Evolutionary conservation across 2,888 invertebrate genomes (phyloP).

Genomic region (Scaptomyza cyrtandrae): DNA sequence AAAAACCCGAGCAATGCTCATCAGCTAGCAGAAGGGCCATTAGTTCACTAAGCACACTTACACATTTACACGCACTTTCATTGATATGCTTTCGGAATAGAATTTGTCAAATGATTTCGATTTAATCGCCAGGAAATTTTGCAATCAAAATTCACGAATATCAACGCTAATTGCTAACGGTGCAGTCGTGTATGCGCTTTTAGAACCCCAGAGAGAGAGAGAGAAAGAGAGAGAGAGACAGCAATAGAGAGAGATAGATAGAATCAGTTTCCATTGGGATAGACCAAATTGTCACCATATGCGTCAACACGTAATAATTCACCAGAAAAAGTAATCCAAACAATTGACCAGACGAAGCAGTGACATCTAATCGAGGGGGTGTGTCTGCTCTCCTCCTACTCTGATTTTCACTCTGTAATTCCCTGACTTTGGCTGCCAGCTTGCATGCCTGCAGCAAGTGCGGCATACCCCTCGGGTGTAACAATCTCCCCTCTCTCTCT

Average conservation of each 20-base stretch:
- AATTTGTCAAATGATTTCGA: slow-evolving; percentile 80
- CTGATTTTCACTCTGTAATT: neutral
- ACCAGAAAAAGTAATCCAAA: slow-evolving; percentile 85
- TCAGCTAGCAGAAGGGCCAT: slow-evolving; percentile 37
- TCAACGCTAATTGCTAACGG: slow-evolving; percentile 77
- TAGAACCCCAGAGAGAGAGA: slow-evolving; percentile 42
- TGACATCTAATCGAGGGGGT: slow-evolving; percentile 76
- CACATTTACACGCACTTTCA: slow-evolving; percentile 3
- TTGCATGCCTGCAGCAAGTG: slow-evolving; percentile 59
- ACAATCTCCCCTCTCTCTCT: too few relatives aligned
- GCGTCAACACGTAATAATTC: slow-evolving; percentile 85
- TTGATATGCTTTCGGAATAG: slow-evolving; percentile 17
- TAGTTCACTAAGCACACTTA: slow-evolving; percentile 40
- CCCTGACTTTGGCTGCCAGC: slow-evolving; percentile 24
- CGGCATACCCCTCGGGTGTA: slow-evolving; percentile 14
- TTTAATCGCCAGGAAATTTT: slow-evolving; percentile 82
- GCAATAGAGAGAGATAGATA: slow-evolving; percentile 13
- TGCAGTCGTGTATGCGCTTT: slow-evolving; percentile 59
- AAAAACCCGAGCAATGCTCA: slow-evolving; percentile 34
- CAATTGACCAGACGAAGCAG: slow-evolving; percentile 82
- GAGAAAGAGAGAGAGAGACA: slow-evolving; percentile 19
- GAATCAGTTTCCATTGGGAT: slow-evolving; percentile 29
- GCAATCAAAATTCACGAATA: slow-evolving; percentile 79
- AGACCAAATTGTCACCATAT: slow-evolving; percentile 84
- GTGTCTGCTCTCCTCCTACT: slow-evolving; percentile 50